Percentiles rank a stretch among this genome's conserved stretches.
Evolutionary conservation across 2,888 invertebrate genomes (phyloP).

Genomic region (Ennomos fuscantarius): DNA sequence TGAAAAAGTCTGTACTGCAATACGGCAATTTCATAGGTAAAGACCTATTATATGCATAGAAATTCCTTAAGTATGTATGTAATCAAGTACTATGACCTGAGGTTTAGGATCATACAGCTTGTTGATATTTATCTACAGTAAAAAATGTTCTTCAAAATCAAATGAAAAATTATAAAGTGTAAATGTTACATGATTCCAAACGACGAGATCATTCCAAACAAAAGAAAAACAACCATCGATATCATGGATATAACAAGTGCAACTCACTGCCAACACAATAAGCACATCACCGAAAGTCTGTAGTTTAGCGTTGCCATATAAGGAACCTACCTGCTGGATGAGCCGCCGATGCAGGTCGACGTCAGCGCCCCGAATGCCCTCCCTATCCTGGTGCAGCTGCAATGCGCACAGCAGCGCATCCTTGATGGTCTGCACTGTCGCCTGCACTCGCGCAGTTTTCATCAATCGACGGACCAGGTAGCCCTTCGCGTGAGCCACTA

Average conservation of each 20-base stretch:
- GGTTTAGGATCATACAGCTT: no score
- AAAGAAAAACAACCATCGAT: background rate
- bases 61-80: no score
- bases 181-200: no score
- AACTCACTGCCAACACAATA: slow-evolving; percentile 11
- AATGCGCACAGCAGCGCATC: slow-evolving; percentile 92
- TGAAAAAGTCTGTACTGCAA: no score
- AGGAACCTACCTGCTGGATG: slow-evolving; percentile 85
- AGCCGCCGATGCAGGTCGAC: slow-evolving; percentile 89
- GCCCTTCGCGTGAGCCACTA: slow-evolving; percentile 90
- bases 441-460: slow-evolving; percentile 91
- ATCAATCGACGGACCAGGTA: slow-evolving; percentile 93
- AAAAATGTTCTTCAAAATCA: no score
- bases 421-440: slow-evolving; percentile 91
- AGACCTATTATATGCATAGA: no score
- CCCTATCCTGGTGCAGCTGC: slow-evolving; percentile 88
- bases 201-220: no score
- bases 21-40: no score
- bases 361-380: slow-evolving; percentile 87
- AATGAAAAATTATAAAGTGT: no score
- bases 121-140: no score
- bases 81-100: no score
- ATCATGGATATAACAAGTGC: slow-evolving; percentile 8
- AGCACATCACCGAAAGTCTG: slow-evolving; percentile 1
- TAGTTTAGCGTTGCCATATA: no score